Conservation (phyloP, 2,113 vertebrate genomes). For the Miniopterus natalensis region DNA sequence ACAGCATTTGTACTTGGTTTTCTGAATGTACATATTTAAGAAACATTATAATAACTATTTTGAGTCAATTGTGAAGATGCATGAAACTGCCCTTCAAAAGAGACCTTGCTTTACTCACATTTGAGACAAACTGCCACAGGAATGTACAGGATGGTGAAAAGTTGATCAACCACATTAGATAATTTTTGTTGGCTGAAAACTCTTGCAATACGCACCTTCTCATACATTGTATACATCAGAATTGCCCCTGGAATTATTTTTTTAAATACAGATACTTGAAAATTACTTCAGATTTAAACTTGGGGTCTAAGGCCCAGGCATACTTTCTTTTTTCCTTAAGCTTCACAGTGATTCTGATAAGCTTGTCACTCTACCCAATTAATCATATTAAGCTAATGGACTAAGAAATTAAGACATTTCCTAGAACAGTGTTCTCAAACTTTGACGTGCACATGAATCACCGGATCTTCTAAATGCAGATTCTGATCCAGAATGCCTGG, state of each 20-base stretch:
- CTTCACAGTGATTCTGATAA: neutral
- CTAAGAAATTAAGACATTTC: neutral
- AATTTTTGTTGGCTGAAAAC: neutral
- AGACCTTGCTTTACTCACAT: neutral
- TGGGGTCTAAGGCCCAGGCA: neutral
- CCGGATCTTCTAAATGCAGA: neutral
- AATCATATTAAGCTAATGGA: neutral
- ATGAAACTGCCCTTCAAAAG: neutral
- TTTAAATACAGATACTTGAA: neutral
- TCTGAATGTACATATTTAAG: neutral
- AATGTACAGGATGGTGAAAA: neutral
- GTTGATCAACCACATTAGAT: neutral
- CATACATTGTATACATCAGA: neutral
- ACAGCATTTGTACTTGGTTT: neutral
- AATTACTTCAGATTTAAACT: neutral
- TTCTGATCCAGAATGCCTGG: neutral
- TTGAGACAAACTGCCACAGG: neutral
- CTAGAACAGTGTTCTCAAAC: neutral
- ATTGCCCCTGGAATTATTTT: neutral
- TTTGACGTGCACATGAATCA: neutral
- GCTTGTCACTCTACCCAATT: neutral
- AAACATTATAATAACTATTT: neutral
- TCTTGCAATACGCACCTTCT: neutral
- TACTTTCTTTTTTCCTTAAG: neutral
- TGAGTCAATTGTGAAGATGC: neutral